These are phyloP conservation scores for Lophochroa leadbeateri DNA, from an alignment of 2,113 vertebrate species.

Conservation along the genomic window DNA sequence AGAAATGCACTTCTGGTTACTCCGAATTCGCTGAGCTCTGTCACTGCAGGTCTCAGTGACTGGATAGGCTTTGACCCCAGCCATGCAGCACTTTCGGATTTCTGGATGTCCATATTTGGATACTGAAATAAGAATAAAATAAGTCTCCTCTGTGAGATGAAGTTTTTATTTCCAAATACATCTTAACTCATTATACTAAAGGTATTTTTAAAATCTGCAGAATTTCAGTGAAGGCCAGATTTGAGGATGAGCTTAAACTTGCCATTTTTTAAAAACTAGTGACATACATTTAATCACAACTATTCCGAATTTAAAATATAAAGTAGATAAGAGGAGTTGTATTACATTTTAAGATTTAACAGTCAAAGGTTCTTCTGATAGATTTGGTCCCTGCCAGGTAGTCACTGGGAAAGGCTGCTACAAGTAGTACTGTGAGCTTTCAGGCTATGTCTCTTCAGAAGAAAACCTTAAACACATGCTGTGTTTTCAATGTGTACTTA, in stretches of 20 bases:
- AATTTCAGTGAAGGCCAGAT: background rate
- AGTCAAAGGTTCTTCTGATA: background rate
- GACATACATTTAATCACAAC: background rate
- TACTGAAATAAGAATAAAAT: slow-evolving; percentile 58
- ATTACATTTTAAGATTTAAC: background rate
- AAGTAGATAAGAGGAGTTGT: background rate
- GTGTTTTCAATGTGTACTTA: background rate
- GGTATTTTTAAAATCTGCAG: background rate
- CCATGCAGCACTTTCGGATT: slow-evolving; percentile 63
- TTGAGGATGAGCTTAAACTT: background rate
- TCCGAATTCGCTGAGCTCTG: background rate
- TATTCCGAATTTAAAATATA: background rate
- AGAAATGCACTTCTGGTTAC: background rate
- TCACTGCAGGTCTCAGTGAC: slow-evolving; percentile 65
- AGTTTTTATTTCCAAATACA: background rate
- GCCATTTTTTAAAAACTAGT: background rate
- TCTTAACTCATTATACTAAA: background rate
- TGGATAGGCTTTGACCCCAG: slow-evolving; percentile 67
- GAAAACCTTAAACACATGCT: background rate
- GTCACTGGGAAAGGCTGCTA: background rate
- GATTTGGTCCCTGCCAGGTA: background rate
- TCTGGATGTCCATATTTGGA: background rate
- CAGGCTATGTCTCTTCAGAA: background rate
- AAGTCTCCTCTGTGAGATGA: background rate
- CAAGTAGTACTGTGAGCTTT: background rate